Evolutionary conservation across 1,140 invertebrate genomes (phyloP).

Genomic region (Ylistrum balloti): DNA sequence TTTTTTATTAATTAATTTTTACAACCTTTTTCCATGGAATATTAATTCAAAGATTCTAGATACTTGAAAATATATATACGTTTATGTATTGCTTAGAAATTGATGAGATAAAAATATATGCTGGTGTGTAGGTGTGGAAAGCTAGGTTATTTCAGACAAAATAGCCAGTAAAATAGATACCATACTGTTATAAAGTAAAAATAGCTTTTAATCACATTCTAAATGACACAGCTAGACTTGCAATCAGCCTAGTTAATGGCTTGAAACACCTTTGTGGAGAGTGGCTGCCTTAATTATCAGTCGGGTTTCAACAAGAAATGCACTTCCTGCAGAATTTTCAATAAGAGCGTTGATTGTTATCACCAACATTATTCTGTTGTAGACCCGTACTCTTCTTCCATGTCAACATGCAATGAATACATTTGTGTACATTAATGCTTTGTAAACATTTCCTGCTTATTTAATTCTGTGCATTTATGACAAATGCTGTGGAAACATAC

Average conservation of each 20-base stretch:
- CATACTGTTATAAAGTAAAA: too few relatives aligned
- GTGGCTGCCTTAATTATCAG: not conserved
- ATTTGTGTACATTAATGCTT: conserved; percentile 1
- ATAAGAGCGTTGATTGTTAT: not conserved
- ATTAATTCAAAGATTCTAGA: too few relatives aligned
- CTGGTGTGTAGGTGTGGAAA: too few relatives aligned
- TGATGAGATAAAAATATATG: too few relatives aligned
- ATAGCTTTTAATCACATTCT: too few relatives aligned
- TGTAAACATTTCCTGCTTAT: not conserved
- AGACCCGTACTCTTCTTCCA: not conserved
- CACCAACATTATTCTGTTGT: not conserved
- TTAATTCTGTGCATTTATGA: conserved; percentile 14
- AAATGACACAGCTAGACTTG: not conserved
- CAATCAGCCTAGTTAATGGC: not conserved
- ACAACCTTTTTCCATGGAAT: too few relatives aligned
- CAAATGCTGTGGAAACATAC: not conserved
- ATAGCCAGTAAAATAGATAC: too few relatives aligned
- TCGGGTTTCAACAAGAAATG: not conserved
- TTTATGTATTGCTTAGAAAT: too few relatives aligned
- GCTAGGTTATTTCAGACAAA: too few relatives aligned
- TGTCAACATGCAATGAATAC: conserved; percentile 6
- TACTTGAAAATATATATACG: too few relatives aligned
- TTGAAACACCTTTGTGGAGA: not conserved
- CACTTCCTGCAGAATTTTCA: not conserved
- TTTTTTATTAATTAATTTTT: too few relatives aligned